Conservation (phyloP, 2,797 vertebrate species). For the Girardinus metallicus region DNA sequence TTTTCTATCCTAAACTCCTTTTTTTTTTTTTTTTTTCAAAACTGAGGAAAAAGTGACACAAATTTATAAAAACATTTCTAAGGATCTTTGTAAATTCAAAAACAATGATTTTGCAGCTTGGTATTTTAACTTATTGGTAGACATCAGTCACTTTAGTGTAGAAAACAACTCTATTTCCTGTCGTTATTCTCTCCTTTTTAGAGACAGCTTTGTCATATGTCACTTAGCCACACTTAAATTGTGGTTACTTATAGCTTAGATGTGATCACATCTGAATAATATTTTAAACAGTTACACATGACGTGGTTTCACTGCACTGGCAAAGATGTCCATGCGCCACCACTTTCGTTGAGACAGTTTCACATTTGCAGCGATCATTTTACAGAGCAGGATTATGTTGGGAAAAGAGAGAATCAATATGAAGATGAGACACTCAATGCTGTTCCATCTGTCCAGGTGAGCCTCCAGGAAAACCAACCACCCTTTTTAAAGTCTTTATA, state of each 20-base stretch:
- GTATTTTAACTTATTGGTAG: background rate
- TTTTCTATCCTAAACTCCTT: background rate
- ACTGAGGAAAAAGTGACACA: background rate
- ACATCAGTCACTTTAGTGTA: background rate
- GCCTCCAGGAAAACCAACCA: background rate
- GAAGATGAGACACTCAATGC: background rate
- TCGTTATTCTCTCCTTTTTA: background rate
- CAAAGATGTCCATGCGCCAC: too few species aligned
- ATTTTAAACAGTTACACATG: background rate
- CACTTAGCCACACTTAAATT: too few species aligned
- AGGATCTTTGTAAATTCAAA: background rate
- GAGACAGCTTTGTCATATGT: too few species aligned
- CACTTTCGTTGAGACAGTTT: background rate
- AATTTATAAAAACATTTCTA: background rate
- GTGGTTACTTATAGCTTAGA: background rate
- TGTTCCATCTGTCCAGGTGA: too few species aligned
- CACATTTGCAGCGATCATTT: background rate
- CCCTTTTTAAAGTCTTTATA: background rate
- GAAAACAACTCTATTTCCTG: background rate
- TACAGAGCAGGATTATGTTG: too few species aligned
- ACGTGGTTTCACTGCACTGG: background rate
- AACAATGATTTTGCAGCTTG: background rate
- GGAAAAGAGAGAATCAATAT: background rate
- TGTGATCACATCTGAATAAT: background rate
- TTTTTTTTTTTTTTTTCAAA: background rate